phyloP scores from a whole-genome alignment of 2,888 invertebrate species.

The Buathra laborator region DNA sequence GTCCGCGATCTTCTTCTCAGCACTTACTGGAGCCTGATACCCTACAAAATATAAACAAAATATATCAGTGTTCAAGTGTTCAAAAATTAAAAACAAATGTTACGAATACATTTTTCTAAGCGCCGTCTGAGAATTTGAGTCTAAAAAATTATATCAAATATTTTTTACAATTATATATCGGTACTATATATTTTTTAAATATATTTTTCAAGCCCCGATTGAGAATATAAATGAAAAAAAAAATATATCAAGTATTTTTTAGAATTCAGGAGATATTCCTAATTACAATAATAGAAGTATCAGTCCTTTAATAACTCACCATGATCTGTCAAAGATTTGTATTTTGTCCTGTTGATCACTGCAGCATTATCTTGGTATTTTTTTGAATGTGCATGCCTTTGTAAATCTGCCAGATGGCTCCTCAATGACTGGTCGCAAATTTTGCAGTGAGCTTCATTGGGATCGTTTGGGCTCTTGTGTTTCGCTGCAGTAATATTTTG shows the following conservation, averaged over 20 bases:
- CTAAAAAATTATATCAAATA: neutral
- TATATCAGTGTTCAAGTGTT: neutral
- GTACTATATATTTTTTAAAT: too few species aligned
- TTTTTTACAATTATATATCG: neutral
- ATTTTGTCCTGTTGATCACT: constrained; percentile 22
- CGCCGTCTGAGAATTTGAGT: neutral
- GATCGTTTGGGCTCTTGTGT: constrained; percentile 23
- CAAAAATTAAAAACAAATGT: neutral
- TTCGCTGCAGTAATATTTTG: constrained; percentile 27
- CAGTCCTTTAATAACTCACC: constrained; percentile 19
- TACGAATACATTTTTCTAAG: neutral
- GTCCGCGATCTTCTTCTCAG: constrained; percentile 54
- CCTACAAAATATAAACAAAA: constrained; percentile 11
- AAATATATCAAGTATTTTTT: neutral
- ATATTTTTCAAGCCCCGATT: neutral
- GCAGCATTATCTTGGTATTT: constrained; percentile 24
- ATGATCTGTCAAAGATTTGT: constrained; percentile 27
- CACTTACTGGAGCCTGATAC: constrained; percentile 29
- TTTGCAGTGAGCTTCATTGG: constrained; percentile 47
- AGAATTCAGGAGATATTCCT: too few species aligned
- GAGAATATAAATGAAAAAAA: neutral
- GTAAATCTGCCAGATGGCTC: constrained; percentile 22
- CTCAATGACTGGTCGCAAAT: constrained; percentile 19
- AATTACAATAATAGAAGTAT: neutral
- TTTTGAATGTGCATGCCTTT: constrained; percentile 25